Evolutionary conservation across 2,113 vertebrate genomes (phyloP), one percentile per base, ranked within the genome.

Genomic region (Furnarius figulus): DNA sequence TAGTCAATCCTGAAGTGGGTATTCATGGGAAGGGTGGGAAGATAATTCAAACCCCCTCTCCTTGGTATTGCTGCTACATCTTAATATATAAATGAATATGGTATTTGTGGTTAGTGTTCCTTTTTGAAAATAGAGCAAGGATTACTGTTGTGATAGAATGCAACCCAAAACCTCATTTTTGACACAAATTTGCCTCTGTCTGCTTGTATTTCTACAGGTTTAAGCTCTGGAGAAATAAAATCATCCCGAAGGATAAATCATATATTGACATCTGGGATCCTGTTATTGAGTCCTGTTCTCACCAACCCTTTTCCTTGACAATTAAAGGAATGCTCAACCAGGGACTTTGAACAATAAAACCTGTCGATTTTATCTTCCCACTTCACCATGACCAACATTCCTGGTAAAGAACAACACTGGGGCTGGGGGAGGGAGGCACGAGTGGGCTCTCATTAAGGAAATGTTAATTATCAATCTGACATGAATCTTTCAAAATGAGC

Each of bases 141-240:
- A 28, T 31, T 21, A 9, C 6, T 19, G 8, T 59, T n/a, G 14
- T 20, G 9, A 10, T 77, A 33, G 16, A 82, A 79, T 50, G 23
- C 12, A 83, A 28, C 21, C 47, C 35, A 25, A 81, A 90, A 59
- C 4, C 3, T 3, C 11, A 13, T 25, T 50, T 73, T 21, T 62
- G 35, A 40, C 16, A 40, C 16, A 70, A 24, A 19, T 66, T 19
- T 65, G 28, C n/a, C 63, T 76, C 10, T 39, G 15, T 16, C 42
- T 85, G 24, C 61, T 94, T 85, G 0, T 91, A 9, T 91, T 87
- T 96, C 96, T 72, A 22, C 93, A 98, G 98, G 98, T 96, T 94
- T 98, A 88, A 98, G 89, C 85, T 98, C 98, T 42, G 86, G 62
- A 94, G 95, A 63, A 88, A 49, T 28, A 62, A 84, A 91, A 22